A percentile compares a stretch with the other conserved stretches of the same genome.
These are phyloP conservation scores for Onychomys arenicola DNA, from an alignment of 2,797 vertebrate species.

Conservation along the genomic window DNA sequence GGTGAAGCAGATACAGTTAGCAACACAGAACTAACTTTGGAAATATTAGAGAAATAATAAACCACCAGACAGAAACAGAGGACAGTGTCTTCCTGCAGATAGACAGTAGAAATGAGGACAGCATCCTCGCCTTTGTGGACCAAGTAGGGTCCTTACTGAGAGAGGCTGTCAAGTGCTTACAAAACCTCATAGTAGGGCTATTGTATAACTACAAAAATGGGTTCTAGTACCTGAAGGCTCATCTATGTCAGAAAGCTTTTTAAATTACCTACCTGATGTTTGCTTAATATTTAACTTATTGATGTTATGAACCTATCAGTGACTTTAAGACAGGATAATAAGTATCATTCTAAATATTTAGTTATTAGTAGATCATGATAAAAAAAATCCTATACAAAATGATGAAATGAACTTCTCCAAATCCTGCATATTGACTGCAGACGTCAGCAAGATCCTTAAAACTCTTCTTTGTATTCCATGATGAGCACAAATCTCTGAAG, in stretches of 20 bases:
- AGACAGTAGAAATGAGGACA: neutral
- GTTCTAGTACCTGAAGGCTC: conserved; percentile 1
- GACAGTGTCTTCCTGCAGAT: neutral
- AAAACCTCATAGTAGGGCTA: neutral
- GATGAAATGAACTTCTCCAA: conserved; percentile 40
- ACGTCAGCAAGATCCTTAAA: conserved; percentile 44
- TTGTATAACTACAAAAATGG: neutral
- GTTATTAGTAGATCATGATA: conserved; percentile 8
- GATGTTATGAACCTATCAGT: conserved; percentile 25
- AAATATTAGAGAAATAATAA: neutral
- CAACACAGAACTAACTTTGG: neutral
- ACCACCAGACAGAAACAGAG: neutral
- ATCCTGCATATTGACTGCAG: neutral
- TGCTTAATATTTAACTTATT: conserved; percentile 42
- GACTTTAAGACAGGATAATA: conserved; percentile 42
- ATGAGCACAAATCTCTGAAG: conserved; percentile 27
- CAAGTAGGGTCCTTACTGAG: neutral
- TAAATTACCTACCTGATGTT: neutral
- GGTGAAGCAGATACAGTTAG: neutral
- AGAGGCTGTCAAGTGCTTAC: neutral
- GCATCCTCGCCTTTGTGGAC: neutral
- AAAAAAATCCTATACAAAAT: neutral
- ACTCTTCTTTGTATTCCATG: conserved; percentile 32
- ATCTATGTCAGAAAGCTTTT: neutral
- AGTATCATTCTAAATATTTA: conserved; percentile 39